Evolutionary conservation across 2,888 invertebrate species (phyloP), one percentile per base, ranked within the genome.

Genomic region (Hyalella azteca): DNA sequence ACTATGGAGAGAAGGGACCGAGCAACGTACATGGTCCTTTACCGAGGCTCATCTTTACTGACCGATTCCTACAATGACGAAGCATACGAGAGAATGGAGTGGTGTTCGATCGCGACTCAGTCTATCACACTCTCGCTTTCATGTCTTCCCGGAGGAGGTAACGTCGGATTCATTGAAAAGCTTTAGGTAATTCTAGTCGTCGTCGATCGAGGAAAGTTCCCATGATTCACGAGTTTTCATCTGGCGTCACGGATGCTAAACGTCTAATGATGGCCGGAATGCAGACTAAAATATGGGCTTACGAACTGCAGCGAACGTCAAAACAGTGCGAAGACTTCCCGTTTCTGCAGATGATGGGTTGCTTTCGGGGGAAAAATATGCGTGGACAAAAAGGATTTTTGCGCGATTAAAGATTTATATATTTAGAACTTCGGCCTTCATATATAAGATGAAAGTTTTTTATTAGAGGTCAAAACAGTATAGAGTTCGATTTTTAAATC

Each of bases 1-100:
- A 54, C 13, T 22, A 22, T 54, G 54, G 66, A 66, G 66, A 66
- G 66, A 66, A 54, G 36, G 66, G 66, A 15, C 32, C 19, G 39
- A 15, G 66, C 36, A 66, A n/a, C n/a, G n/a, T n/a, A 66, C 36
- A 66, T 32, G 66, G 32, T 66, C 66, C 66, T 32, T 54, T 54
- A 54, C 15, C 7, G 39, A 7, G 29, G 32, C 66, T 36, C 66
- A 29, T 66, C 32, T 66, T 39, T 66, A 36, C 66, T 66, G 66
- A 36, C 32, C 66, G 22, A 66, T 36, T 66, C 66, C 66, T n/a
- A n/a, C n/a, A n/a, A 66, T 66, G 66, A 66, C 66, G 39, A 66
- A 29, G 66, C 66, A 66, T 36, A 32, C 36, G 66, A 29, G 66
- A 66, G 66, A 66, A 66, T 66, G 66, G 66, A 66, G 32, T 66